Conservation (phyloP, 2,113 vertebrate species). For the Thamnophis sirtalis region DNA sequence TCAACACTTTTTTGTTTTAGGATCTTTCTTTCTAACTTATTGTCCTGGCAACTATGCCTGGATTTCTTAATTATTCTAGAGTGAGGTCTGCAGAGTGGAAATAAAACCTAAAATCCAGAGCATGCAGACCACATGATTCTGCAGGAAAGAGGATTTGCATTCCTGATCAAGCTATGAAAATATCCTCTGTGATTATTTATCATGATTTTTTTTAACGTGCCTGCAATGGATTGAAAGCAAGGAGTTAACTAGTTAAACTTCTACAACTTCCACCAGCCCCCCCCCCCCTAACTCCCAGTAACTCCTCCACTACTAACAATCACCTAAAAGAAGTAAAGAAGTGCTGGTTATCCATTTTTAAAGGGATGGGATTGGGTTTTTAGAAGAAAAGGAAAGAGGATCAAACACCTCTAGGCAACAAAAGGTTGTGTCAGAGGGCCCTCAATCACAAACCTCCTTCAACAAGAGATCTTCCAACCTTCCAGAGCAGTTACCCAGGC, state of each 20-base stretch:
- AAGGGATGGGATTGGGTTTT: slow-evolving; percentile 83
- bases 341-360: slow-evolving; percentile 84
- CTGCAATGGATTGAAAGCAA: slow-evolving; percentile 48
- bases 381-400: slow-evolving; percentile 88
- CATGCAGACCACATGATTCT: slow-evolving; percentile 54
- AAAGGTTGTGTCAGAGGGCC: slow-evolving; percentile 95
- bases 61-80: slow-evolving; percentile 22
- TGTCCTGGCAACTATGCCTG: slow-evolving; percentile 21
- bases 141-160: slow-evolving; percentile 58
- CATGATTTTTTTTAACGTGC: neutral
- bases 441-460: slow-evolving; percentile 92
- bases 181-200: slow-evolving; percentile 18
- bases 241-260: slow-evolving; percentile 82
- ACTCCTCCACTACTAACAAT: slow-evolving; percentile 79
- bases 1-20: slow-evolving; percentile 40
- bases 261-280: slow-evolving; percentile 50
- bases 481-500: slow-evolving; percentile 88
- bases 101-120: slow-evolving; percentile 36
- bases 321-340: slow-evolving; percentile 81
- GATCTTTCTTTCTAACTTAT: slow-evolving; percentile 24
- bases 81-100: neutral
- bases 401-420: slow-evolving; percentile 97
- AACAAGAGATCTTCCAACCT: slow-evolving; percentile 81
- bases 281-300: slow-evolving; percentile 60
- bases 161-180: slow-evolving; percentile 62